These are phyloP conservation scores for Drosophila rubida DNA, from an alignment of 2,888 invertebrate species.

Conservation along the genomic window DNA sequence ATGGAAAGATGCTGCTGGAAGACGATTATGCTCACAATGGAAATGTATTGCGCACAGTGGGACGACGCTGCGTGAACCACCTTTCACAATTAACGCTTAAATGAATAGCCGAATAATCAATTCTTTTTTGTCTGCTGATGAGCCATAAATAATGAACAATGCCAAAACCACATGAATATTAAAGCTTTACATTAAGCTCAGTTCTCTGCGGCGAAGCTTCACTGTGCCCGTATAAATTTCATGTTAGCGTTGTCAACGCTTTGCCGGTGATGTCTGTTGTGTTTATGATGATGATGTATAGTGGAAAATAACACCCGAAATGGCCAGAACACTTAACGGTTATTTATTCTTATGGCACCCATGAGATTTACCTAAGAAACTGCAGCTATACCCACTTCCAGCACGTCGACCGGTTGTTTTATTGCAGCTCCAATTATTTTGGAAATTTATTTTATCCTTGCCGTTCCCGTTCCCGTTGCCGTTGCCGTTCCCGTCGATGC, in stretches of 20 bases:
- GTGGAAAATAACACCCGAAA: conserved; percentile 6
- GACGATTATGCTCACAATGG: conserved; percentile 5
- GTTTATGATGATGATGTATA: conserved; percentile 13
- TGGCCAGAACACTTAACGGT: conserved; percentile 29
- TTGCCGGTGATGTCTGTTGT: conserved; percentile 1
- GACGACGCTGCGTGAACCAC: conserved; percentile 26
- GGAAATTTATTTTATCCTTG: conserved; percentile 83
- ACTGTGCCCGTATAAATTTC: conserved; percentile 1
- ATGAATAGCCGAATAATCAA: conserved; percentile 24
- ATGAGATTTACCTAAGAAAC: conserved; percentile 84
- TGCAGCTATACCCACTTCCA: conserved; percentile 85
- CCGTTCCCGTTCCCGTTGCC: conserved; percentile 17
- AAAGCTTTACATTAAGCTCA: neutral
- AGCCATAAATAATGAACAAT: conserved; percentile 24
- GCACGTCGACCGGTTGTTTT: conserved; percentile 84
- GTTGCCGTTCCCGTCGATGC: conserved; percentile 28
- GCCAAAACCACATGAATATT: conserved; percentile 6
- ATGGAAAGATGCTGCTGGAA: neutral
- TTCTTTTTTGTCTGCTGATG: conserved; percentile 8
- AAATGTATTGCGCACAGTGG: conserved; percentile 12
- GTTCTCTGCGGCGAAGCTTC: neutral
- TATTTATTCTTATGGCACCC: conserved; percentile 32
- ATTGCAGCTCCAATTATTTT: conserved; percentile 84
- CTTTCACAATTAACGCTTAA: conserved; percentile 29
- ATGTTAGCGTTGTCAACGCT: neutral